Evolutionary conservation across 2,888 invertebrate species (phyloP).

Genomic region (Ochropacha duplaris): DNA sequence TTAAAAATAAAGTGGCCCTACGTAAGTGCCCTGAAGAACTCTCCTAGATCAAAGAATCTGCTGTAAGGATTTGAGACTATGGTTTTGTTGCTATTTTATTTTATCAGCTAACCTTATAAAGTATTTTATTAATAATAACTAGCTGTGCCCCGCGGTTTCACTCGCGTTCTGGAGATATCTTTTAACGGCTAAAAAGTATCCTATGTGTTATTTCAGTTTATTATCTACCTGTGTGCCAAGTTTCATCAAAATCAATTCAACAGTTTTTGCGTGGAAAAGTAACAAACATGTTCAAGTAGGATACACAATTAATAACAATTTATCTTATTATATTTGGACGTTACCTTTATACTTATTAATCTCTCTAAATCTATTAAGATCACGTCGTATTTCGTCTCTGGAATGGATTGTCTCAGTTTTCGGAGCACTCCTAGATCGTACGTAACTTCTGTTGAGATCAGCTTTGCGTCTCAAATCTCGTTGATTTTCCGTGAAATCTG

Average conservation of each 20-base stretch:
- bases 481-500: slow-evolving; percentile 78
- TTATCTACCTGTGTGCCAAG: no score
- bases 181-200: no score
- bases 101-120: not conserved
- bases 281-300: no score
- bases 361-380: slow-evolving; percentile 77
- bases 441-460: slow-evolving; percentile 69
- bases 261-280: no score
- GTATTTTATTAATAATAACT: no score
- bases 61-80: not conserved
- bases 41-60: not conserved
- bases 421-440: slow-evolving; percentile 80
- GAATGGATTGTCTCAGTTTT: slow-evolving; percentile 82
- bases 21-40: slow-evolving; percentile 21
- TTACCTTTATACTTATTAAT: slow-evolving; percentile 82
- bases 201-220: no score
- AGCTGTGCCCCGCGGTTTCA: no score
- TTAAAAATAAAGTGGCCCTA: not conserved
- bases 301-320: no score
- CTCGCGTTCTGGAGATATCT: no score
- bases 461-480: slow-evolving; percentile 65
- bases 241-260: no score
- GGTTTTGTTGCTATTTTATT: not conserved
- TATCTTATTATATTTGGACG: slow-evolving; percentile 2
- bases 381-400: slow-evolving; percentile 79